phyloP scores from a whole-genome alignment of 2,888 invertebrate genomes.

The Tyria jacobaeae region DNA sequence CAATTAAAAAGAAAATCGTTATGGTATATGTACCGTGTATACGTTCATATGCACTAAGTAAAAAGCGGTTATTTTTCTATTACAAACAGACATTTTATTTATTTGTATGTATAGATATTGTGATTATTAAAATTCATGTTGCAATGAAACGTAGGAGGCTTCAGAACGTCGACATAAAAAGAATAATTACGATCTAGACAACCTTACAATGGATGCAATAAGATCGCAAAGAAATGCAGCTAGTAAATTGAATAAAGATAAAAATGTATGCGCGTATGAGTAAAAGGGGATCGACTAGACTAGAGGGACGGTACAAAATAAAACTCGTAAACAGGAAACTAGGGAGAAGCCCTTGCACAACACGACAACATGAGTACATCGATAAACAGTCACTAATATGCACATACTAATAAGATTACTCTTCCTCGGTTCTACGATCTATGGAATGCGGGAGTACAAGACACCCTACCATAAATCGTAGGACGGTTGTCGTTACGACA shows the following conservation, averaged over 20 bases:
- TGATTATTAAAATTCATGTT: background rate
- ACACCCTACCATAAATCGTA: slow-evolving; percentile 69
- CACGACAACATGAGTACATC: slow-evolving; percentile 46
- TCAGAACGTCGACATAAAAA: slow-evolving; percentile 9
- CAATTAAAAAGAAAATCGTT: too few species aligned
- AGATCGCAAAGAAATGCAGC: slow-evolving; percentile 23
- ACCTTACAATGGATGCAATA: slow-evolving; percentile 30
- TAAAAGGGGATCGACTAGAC: slow-evolving; percentile 25
- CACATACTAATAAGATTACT: slow-evolving; percentile 51
- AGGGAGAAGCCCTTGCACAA: slow-evolving; percentile 28
- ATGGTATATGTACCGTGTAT: too few species aligned
- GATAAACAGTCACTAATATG: slow-evolving; percentile 51
- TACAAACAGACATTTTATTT: too few species aligned
- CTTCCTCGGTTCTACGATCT: slow-evolving; percentile 41
- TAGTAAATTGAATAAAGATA: slow-evolving; percentile 40
- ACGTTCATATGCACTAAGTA: too few species aligned
- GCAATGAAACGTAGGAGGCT: slow-evolving; percentile 12
- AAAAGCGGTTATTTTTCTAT: too few species aligned
- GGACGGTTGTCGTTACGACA: slow-evolving; percentile 66
- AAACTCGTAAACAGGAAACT: slow-evolving; percentile 43
- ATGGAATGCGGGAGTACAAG: slow-evolving; percentile 38
- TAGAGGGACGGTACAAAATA: slow-evolving; percentile 33
- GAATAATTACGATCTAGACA: slow-evolving; percentile 19
- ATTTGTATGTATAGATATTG: background rate
- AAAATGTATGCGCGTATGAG: slow-evolving; percentile 27